Conservation (phyloP, 2,113 vertebrate species). For the Arothron firmamentum region DNA sequence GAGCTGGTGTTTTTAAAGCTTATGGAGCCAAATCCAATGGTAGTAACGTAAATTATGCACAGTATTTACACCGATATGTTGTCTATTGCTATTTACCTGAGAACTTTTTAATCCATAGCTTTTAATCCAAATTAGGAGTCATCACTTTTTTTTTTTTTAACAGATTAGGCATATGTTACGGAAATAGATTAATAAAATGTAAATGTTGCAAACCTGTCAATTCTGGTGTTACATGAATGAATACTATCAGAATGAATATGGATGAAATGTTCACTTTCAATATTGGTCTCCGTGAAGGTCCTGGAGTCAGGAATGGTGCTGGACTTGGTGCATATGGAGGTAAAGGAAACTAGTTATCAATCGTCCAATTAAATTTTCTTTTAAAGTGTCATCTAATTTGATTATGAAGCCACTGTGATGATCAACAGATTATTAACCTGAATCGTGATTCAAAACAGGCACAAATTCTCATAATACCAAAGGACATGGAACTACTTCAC, state of each 20-base stretch:
- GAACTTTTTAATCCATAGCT: no score
- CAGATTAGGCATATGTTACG: no score
- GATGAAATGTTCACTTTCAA: neutral
- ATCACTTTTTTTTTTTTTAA: neutral
- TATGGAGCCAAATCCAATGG: conserved; percentile 41
- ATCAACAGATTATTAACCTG: neutral
- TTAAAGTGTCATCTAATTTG: neutral
- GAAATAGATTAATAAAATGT: no score
- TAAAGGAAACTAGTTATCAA: conserved; percentile 10
- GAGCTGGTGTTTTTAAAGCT: conserved; percentile 25
- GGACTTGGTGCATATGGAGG: conserved; percentile 30
- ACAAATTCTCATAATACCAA: conserved; percentile 33
- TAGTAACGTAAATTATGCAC: conserved; percentile 2
- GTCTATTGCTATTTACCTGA: no score
- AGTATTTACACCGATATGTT: neutral
- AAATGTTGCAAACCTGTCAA: no score
- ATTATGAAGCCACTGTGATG: neutral
- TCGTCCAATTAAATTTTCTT: neutral
- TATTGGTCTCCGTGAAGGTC: conserved; percentile 29
- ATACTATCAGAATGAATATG: no score
- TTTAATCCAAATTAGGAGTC: neutral
- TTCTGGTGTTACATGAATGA: no score
- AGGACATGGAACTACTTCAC: conserved; percentile 37
- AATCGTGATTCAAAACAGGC: conserved; percentile 10
- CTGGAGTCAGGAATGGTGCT: conserved; percentile 31